These are phyloP conservation scores for Erethizon dorsatum DNA, from an alignment of 2,797 vertebrate species.

Conservation along the genomic window DNA sequence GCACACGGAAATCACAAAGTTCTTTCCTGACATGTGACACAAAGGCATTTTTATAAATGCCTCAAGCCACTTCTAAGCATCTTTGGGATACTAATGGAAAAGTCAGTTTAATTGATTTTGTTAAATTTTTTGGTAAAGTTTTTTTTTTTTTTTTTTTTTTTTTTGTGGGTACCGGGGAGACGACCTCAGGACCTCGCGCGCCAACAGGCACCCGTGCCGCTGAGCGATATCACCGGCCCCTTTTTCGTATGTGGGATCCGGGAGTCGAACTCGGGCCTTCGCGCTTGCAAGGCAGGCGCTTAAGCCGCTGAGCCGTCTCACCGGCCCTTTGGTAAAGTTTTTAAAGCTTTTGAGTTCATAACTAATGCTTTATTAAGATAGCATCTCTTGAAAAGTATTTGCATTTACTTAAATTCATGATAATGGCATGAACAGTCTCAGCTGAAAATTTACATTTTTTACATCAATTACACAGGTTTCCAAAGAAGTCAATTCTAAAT, in stretches of 20 bases:
- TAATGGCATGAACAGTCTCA: conserved; percentile 24
- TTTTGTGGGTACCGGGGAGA: no score
- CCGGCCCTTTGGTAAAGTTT: conserved; percentile 52
- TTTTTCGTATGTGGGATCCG: no score
- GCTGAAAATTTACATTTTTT: conserved; percentile 41
- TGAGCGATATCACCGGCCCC: no score
- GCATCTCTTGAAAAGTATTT: conserved; percentile 28
- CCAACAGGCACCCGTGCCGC: no score
- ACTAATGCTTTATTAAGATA: conserved; percentile 22
- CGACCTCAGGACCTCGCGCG: no score
- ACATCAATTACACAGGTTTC: not conserved
- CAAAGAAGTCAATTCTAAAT: conserved; percentile 52
- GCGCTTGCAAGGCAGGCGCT: no score
- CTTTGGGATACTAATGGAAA: conserved; percentile 52
- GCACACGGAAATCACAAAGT: conserved; percentile 10
- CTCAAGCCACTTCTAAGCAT: conserved; percentile 19
- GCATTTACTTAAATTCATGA: conserved; percentile 55
- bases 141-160: no score
- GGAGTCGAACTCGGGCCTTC: no score
- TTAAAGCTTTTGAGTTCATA: conserved; percentile 47
- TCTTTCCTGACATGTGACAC: conserved; percentile 41
- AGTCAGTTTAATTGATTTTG: conserved; percentile 17
- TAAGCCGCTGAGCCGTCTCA: no score
- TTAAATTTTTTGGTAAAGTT: conserved; percentile 53
- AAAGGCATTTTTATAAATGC: conserved; percentile 40